phyloP scores from a whole-genome alignment of 2,797 vertebrate genomes.

The Labeo calbasu region DNA sequence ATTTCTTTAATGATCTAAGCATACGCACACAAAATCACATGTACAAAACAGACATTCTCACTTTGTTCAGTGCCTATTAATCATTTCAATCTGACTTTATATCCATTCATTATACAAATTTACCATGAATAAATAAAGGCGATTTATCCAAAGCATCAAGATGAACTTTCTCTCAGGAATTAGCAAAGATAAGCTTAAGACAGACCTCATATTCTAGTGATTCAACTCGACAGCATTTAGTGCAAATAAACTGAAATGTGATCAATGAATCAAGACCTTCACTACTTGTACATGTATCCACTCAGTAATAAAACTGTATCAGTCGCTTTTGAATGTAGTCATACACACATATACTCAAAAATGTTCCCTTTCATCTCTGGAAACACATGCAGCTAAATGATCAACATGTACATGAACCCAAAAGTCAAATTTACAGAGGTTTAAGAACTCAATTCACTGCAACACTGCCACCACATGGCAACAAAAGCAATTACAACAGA shows the following conservation, averaged over 20 bases:
- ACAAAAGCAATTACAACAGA: constrained; percentile 3
- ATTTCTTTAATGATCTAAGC: constrained; percentile 40
- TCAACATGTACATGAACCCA: neutral
- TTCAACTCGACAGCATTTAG: neutral
- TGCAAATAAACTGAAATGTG: constrained; percentile 26
- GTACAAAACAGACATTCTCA: constrained; percentile 49
- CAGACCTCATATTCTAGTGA: neutral
- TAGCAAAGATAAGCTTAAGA: neutral
- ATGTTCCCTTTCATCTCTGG: neutral
- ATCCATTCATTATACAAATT: neutral
- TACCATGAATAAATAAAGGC: constrained; percentile 32
- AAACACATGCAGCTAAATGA: neutral
- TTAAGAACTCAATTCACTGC: neutral
- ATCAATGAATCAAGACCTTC: neutral
- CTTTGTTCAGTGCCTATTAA: constrained; percentile 34
- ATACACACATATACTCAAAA: neutral
- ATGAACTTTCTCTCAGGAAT: constrained; percentile 1
- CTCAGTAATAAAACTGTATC: neutral
- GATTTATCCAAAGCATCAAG: constrained; percentile 15
- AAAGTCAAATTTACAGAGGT: neutral
- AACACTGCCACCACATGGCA: constrained; percentile 54
- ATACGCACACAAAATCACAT: constrained; percentile 37
- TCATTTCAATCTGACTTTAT: neutral
- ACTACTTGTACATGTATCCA: neutral
- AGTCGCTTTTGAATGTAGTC: neutral